Conservation (phyloP, 2,888 invertebrate species). For the Oscheius sp. region DNA sequence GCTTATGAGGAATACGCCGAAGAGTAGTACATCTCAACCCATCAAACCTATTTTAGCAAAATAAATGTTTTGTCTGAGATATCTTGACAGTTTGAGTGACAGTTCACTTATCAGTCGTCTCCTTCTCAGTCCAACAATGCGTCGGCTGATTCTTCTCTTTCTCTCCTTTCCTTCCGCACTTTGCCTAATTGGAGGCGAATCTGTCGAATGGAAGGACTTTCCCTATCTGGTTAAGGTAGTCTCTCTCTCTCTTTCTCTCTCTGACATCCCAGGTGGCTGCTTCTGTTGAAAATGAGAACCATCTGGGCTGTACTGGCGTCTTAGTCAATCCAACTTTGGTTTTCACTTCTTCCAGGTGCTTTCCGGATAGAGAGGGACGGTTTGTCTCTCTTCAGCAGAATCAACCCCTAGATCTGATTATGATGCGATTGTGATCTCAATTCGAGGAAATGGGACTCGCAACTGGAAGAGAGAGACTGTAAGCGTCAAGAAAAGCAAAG, state of each 20-base stretch:
- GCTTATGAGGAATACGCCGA: too few species aligned
- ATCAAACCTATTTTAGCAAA: too few species aligned
- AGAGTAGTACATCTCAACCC: too few species aligned
- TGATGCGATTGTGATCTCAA: conserved; percentile 9
- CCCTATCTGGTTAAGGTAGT: conserved; percentile 22
- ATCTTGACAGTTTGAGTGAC: too few species aligned
- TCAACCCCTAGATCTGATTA: neutral
- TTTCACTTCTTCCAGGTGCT: conserved; percentile 14
- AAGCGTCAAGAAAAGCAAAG: neutral
- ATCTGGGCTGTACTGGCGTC: conserved; percentile 15
- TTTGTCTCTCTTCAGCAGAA: neutral
- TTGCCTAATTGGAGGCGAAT: neutral
- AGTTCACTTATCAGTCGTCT: conserved; percentile 4
- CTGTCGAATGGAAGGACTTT: neutral
- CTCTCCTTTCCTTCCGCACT: neutral
- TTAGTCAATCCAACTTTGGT: neutral
- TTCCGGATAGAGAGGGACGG: neutral
- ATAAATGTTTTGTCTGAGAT: too few species aligned
- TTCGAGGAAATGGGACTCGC: conserved; percentile 4
- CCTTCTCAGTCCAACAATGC: neutral
- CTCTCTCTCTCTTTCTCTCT: too few species aligned
- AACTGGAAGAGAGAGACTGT: conserved; percentile 6
- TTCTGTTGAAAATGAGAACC: neutral
- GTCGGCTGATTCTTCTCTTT: conserved; percentile 10
- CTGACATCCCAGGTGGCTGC: neutral